Conservation (phyloP, 2,888 invertebrate species). For the Leptinotarsa peninsularis region DNA sequence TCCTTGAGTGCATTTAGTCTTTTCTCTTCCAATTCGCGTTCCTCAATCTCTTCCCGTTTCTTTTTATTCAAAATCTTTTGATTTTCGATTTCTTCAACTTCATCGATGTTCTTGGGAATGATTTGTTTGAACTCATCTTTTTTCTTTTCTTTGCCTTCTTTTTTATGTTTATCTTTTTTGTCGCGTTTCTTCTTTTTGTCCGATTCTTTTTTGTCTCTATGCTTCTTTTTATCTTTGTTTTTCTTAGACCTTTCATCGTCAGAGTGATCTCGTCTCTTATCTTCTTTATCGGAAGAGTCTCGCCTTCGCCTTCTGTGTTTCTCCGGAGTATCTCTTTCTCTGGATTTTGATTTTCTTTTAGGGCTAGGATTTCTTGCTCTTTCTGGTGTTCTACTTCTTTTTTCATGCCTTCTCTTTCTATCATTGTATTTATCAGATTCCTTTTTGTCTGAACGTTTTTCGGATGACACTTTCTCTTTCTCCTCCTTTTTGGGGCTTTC, state of each 20-base stretch:
- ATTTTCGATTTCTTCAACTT: slow-evolving; percentile 54
- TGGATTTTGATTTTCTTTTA: slow-evolving; percentile 65
- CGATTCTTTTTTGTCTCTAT: slow-evolving; percentile 69
- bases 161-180: slow-evolving; percentile 64
- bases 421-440: slow-evolving; percentile 40
- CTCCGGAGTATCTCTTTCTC: slow-evolving; percentile 59
- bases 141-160: slow-evolving; percentile 59
- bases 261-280: slow-evolving; percentile 56
- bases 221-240: slow-evolving; percentile 69
- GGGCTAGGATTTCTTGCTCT: slow-evolving; percentile 57
- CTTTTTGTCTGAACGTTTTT: slow-evolving; percentile 34
- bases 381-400: slow-evolving; percentile 52
- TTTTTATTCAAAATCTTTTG: slow-evolving; percentile 55
- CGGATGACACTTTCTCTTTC: slow-evolving; percentile 36
- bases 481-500: slow-evolving; percentile 45
- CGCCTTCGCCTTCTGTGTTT: slow-evolving; percentile 60
- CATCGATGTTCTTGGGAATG: slow-evolving; percentile 57
- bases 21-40: slow-evolving; percentile 53
- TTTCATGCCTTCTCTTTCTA: slow-evolving; percentile 45
- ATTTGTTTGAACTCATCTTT: slow-evolving; percentile 58
- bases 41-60: slow-evolving; percentile 64
- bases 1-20: slow-evolving; percentile 63
- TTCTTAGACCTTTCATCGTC: slow-evolving; percentile 63
- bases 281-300: slow-evolving; percentile 54
- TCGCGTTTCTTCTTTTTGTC: slow-evolving; percentile 66